phyloP scores from a whole-genome alignment of 2,797 vertebrate species.

The Acrossocheilus fasciatus region DNA sequence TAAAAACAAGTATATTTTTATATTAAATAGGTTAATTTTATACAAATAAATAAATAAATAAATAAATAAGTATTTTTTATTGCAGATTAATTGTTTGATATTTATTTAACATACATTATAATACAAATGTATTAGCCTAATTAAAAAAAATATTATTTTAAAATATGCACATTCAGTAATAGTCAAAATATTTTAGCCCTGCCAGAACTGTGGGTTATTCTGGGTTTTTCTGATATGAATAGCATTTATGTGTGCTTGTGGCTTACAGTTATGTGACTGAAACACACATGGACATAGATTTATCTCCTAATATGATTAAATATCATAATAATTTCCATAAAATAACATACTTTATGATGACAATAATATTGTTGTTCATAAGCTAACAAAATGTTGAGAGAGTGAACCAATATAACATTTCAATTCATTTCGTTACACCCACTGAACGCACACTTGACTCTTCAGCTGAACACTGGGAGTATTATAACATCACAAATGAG shows the following conservation, averaged over 20 bases:
- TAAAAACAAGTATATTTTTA: background rate
- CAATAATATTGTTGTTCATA: background rate
- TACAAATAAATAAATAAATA: background rate
- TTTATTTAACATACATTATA: background rate
- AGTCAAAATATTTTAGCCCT: background rate
- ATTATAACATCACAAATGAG: constrained; percentile 3
- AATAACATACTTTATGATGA: background rate
- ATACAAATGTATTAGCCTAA: background rate
- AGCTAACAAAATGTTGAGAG: background rate
- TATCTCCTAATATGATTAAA: background rate
- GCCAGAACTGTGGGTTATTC: background rate
- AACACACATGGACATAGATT: background rate
- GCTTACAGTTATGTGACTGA: background rate
- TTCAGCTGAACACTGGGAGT: background rate
- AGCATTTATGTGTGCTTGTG: background rate
- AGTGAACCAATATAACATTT: background rate
- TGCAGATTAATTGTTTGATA: background rate
- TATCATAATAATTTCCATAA: background rate
- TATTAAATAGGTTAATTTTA: background rate
- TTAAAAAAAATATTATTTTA: background rate
- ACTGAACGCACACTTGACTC: background rate
- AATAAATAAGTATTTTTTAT: background rate
- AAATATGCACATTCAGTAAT: background rate
- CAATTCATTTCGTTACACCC: background rate
- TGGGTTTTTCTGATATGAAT: background rate